These are phyloP conservation scores for Herpailurus yagouaroundi DNA, from an alignment of 2,113 vertebrate species.

Conservation along the genomic window DNA sequence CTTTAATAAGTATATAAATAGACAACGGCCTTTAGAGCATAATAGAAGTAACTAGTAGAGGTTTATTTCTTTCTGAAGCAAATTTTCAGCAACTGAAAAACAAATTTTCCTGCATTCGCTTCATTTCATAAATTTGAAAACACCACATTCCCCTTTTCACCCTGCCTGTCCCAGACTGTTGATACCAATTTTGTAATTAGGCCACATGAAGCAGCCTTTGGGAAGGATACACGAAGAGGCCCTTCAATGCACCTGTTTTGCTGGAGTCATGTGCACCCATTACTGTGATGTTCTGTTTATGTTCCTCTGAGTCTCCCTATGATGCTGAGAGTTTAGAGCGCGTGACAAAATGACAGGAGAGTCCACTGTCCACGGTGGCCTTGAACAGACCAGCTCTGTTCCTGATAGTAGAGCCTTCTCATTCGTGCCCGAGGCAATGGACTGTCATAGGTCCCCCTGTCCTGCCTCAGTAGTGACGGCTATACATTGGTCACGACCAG, in stretches of 20 bases:
- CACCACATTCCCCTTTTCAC: neutral
- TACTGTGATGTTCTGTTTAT: neutral
- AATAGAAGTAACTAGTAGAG: neutral
- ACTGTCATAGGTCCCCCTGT: no score
- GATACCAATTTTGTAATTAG: neutral
- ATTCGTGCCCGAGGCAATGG: fast-evolving
- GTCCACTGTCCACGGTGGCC: neutral
- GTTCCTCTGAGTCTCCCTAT: neutral
- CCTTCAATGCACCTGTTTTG: neutral
- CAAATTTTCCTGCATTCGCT: neutral
- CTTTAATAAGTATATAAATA: slow-evolving; percentile 1
- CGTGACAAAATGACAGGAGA: neutral
- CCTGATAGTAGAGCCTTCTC: neutral
- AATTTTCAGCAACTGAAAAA: neutral
- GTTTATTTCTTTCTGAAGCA: neutral
- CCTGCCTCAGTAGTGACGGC: neutral
- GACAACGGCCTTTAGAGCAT: neutral
- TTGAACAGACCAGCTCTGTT: neutral
- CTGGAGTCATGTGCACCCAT: fast-evolving
- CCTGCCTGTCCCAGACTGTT: neutral
- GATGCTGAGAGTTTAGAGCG: neutral
- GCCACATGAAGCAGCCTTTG: neutral
- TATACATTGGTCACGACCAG: neutral
- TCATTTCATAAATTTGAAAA: neutral
- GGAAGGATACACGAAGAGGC: neutral